Evolutionary conservation across 2,113 vertebrate species (phyloP).

Genomic region (Cyanoliseus patagonus): DNA sequence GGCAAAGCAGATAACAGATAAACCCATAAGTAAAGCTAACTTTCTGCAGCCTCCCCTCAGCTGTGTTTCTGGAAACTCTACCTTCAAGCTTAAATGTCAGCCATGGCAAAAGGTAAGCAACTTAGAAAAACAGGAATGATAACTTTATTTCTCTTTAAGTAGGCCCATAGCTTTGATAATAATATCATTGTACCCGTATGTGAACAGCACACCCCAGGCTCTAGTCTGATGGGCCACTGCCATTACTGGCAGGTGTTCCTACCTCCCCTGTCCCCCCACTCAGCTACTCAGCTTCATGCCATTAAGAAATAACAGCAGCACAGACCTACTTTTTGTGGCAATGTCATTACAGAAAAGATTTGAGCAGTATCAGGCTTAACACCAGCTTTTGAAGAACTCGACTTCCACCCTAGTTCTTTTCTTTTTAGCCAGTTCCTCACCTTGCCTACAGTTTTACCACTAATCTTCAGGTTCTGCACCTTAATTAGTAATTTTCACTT

Average conservation of each 20-base stretch:
- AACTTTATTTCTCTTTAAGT: background rate
- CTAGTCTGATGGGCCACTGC: background rate
- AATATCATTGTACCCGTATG: background rate
- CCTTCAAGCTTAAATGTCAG: background rate
- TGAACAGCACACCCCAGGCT: background rate
- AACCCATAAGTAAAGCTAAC: background rate
- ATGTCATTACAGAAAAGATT: background rate
- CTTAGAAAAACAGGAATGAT: background rate
- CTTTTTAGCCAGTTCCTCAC: background rate
- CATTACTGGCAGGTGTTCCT: background rate
- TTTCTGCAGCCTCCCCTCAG: background rate
- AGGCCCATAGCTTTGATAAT: background rate
- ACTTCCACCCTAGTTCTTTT: background rate
- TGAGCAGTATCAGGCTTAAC: background rate
- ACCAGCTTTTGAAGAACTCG: background rate
- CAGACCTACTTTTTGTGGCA: background rate
- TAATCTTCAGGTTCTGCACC: background rate
- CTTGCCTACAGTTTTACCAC: background rate
- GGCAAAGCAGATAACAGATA: background rate
- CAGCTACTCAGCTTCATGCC: background rate
- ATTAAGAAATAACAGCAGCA: background rate
- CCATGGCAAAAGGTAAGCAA: background rate
- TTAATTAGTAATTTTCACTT: background rate
- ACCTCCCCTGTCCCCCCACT: background rate
- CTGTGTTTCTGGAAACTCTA: background rate